Base-by-base conservation (phyloP, 1,140 invertebrate species). In the Pseudomyrmex concolor region DNA sequence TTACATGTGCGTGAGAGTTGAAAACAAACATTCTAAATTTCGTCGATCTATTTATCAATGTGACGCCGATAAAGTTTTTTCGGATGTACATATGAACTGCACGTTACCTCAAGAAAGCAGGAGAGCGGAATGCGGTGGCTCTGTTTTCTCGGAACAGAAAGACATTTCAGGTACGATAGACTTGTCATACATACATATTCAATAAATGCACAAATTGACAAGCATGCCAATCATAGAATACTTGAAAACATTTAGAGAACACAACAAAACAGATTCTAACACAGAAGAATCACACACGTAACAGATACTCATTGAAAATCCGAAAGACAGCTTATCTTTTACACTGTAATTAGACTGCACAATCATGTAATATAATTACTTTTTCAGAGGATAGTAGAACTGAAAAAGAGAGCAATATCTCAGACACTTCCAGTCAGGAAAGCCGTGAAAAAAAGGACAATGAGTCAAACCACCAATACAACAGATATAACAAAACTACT, bases 101-200 rank as follows among this genome's bases (percentile, higher is more conserved):
- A 67, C 50, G 15, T 0, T 12, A 7, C 48, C 43, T 10, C 0
- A 25, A 0, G 5, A 80, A n/a, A 84, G 66, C 9, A 62, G 9
- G 13, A 71, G 83, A 48, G 0, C 3, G 1, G 17, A 78, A n/a
- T 86, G 84, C 15, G 4, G 19, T 9, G 62, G 50, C 3, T 50
- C n/a, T 51, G 2, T 13, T 1, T 17, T 0, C 1, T 8, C 1
- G 4, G 10, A 55, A n/a, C 9, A 55, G 22, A 15, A 17, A 17
- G 4, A 68, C 3, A n/a, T 2, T 68, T 19, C 70, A 59, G 71
- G 71, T 73, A 73, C 45, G 34, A 34, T 0, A 22, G 8, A 60
- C 25, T 48, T 2, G 60, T 0, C 19, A 57, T 13, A 45, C 13
- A 17, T 9, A 12, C 2, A 43, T 43, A n/a, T n/a, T 25, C 0